Base-by-base conservation (phyloP, 2,113 vertebrate species). In the Romanogobio albipinnatus region DNA sequence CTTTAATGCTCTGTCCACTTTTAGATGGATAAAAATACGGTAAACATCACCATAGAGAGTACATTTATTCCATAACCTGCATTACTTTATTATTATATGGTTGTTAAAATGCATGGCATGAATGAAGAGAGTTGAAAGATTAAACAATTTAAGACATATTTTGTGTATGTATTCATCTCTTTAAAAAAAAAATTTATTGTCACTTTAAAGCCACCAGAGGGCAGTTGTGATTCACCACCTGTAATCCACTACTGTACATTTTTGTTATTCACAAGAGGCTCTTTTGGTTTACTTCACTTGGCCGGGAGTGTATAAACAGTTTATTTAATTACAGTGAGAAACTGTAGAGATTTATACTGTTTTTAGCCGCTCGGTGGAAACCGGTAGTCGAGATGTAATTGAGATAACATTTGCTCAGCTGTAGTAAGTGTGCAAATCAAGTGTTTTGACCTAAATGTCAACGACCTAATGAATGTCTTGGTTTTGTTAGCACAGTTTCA, bases 361-460 rank as follows among this genome's bases (percentile, higher is more conserved):
- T 61, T 78, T 45, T 78, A 78, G 53, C 51, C 39, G 76, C n/a
- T 58, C 53, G 2, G 14, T 17, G 49, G 14, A 76, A 53, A 51
- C n/a, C 45, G 0, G 73, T 29, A 22, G 75, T 76, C 2, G 17
- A 58, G 24, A 76, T 76, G 74, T 13, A 39, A 39, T 7, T 39
- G 39, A 7, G 39, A 39, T 75, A 75, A 51, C 14, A 26, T 49
- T 26, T 53, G 73, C 73, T 29, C 45, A 29, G 9, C 75, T 33
- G 17, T 22, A 56, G 45, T 51, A 75, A 53, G 15, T 36, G 14
- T 33, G 49, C 49, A 56, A 56, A 76, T 76, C 49, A 58, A 76
- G 49, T 33, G 29, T 76, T 76, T 76, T 53, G 73, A 76, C 73
- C 24, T 17, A 76, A 76, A 29, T 76, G 45, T 17, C 9, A 76